A percentile compares a stretch with the other conserved stretches of the same genome.
Conservation (phyloP, 2,113 vertebrate genomes). For the Phainopepla nitens region DNA sequence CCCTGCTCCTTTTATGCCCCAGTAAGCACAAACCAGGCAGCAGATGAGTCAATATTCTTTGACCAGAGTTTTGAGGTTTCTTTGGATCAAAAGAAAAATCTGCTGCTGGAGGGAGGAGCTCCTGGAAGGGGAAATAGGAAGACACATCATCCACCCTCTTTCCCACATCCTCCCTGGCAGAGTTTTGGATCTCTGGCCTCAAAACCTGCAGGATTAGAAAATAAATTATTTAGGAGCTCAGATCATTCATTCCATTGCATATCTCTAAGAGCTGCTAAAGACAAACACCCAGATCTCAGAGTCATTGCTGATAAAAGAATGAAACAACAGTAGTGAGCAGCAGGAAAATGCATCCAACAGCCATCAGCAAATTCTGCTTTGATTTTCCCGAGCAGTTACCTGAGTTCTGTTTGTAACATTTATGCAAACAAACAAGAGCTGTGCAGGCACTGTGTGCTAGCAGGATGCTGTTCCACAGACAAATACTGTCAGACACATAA, state of each 20-base stretch:
- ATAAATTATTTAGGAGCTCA: not conserved
- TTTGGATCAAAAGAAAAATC: not conserved
- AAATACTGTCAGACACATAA: not conserved
- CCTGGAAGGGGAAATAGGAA: not conserved
- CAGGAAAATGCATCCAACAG: not conserved
- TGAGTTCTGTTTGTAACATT: not conserved
- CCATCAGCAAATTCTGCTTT: not conserved
- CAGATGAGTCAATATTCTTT: not conserved
- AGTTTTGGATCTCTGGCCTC: not conserved
- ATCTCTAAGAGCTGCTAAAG: not conserved
- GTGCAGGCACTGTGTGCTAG: not conserved
- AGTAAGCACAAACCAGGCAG: not conserved
- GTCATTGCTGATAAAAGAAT: not conserved
- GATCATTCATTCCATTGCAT: not conserved
- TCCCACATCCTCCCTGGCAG: not conserved
- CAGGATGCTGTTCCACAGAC: not conserved
- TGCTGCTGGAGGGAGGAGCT: not conserved
- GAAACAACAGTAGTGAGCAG: not conserved
- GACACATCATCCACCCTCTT: not conserved
- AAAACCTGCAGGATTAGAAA: not conserved
- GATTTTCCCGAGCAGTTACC: not conserved
- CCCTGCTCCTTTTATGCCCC: not conserved
- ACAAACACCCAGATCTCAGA: not conserved
- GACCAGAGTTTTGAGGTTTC: not conserved
- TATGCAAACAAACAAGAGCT: not conserved